These are phyloP conservation scores for Phalacrocorax brasilianus DNA, from an alignment of 2,113 vertebrate genomes.

Conservation along the genomic window DNA sequence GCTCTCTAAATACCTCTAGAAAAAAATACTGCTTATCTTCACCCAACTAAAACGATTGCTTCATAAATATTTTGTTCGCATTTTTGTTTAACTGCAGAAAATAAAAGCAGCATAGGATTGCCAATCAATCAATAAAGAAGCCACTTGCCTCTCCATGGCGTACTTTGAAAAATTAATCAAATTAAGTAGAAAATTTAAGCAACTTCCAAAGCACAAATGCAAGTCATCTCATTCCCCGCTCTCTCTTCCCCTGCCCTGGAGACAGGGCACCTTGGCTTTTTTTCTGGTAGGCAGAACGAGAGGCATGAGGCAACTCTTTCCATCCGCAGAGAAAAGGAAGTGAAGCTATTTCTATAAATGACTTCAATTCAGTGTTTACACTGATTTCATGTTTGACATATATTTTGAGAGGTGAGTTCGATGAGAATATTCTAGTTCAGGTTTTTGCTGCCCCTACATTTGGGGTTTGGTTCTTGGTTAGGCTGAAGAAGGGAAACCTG, in stretches of 20 bases:
- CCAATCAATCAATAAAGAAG: not conserved
- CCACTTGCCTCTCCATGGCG: not conserved
- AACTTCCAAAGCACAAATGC: not conserved
- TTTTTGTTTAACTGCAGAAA: conserved; percentile 14
- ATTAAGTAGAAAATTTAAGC: conserved; percentile 55
- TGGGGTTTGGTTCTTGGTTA: not conserved
- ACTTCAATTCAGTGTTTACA: not conserved
- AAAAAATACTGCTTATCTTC: not conserved
- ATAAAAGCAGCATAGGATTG: not conserved
- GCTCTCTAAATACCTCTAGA: not conserved
- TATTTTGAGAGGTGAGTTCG: not conserved
- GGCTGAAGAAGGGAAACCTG: not conserved
- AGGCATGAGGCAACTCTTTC: not conserved
- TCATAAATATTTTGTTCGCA: not conserved
- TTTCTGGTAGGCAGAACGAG: not conserved
- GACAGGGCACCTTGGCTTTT: not conserved
- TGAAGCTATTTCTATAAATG: not conserved
- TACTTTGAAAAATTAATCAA: conserved; percentile 25
- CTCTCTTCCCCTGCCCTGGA: not conserved
- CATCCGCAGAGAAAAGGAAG: not conserved
- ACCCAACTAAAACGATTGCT: not conserved
- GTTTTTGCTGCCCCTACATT: not conserved
- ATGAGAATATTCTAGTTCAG: not conserved
- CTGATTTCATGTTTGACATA: not conserved
- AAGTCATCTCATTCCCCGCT: not conserved